A percentile compares a stretch with the other conserved stretches of the same genome.
Conservation (phyloP, 2,113 vertebrate species). For the Epinephelus fuscoguttatus region DNA sequence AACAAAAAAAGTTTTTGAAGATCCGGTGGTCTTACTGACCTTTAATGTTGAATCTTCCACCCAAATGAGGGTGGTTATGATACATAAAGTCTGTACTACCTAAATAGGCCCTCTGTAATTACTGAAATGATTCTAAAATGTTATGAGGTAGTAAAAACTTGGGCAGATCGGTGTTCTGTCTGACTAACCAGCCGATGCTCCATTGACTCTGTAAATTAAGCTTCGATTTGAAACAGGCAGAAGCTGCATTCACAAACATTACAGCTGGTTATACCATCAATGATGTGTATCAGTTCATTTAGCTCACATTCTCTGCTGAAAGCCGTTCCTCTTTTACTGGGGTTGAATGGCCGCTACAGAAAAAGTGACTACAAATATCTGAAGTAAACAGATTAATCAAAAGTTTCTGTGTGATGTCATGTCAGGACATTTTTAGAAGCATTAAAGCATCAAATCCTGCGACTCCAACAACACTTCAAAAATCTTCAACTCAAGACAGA, state of each 20-base stretch:
- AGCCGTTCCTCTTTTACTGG: not conserved
- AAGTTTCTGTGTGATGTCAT: not conserved
- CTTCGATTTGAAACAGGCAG: conserved; percentile 38
- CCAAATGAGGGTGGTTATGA: too few species aligned
- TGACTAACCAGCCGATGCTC: conserved; percentile 38
- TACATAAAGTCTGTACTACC: not conserved
- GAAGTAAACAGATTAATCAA: not conserved
- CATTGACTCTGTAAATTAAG: conserved; percentile 42
- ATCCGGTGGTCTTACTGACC: too few species aligned
- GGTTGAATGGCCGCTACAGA: not conserved
- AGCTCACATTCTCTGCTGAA: conserved; percentile 15
- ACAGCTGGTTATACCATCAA: conserved; percentile 40
- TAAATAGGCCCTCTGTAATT: not conserved
- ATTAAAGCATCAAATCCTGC: conserved; percentile 8
- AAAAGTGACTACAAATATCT: not conserved
- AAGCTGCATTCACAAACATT: conserved; percentile 39
- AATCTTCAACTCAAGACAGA: not conserved
- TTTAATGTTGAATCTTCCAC: too few species aligned
- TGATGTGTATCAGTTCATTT: conserved; percentile 49
- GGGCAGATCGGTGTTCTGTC: conserved; percentile 21
- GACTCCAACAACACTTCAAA: conserved; percentile 11
- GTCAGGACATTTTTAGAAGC: conserved; percentile 2
- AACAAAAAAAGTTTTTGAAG: too few species aligned
- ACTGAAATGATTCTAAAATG: not conserved
- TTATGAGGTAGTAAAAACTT: not conserved